Evolutionary conservation across 1,140 invertebrate genomes (phyloP).

Genomic region (Drosophila bipectinata): DNA sequence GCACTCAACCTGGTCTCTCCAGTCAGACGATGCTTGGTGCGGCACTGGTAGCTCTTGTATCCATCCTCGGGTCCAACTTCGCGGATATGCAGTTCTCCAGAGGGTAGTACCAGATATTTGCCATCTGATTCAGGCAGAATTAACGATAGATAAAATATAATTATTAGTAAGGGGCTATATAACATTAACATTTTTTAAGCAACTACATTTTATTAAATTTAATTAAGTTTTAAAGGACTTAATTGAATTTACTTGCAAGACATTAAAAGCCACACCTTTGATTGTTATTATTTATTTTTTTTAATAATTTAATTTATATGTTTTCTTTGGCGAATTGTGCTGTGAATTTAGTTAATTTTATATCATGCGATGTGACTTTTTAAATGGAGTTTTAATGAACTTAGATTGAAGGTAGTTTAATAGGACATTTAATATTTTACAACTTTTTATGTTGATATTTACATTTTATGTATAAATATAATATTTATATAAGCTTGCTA

Average conservation of each 20-base stretch:
- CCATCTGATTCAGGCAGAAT: constrained; percentile 87
- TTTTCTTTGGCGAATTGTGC: constrained; percentile 10
- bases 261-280: constrained; percentile 57
- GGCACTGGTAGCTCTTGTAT: constrained; percentile 96
- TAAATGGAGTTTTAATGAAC: constrained; percentile 11
- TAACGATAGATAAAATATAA: constrained; percentile 14
- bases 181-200: background rate
- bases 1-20: constrained; percentile 96
- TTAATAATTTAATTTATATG: background rate
- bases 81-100: constrained; percentile 96
- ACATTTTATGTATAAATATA: background rate
- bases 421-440: background rate
- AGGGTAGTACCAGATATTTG: constrained; percentile 96
- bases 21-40: constrained; percentile 96
- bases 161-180: constrained; percentile 34
- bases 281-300: background rate
- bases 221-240: constrained; percentile 35
- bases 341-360: constrained; percentile 15
- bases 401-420: constrained; percentile 34
- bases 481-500: background rate
- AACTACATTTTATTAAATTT: constrained; percentile 10
- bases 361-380: constrained; percentile 58
- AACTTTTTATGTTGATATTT: background rate
- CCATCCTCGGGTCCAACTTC: constrained; percentile 97
- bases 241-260: constrained; percentile 41